Conservation (phyloP, 2,113 vertebrate genomes). For the rabbit (Oryctolagus cuniculus) region mOryCun1.1 NC_091435.1:32864501-32865000, state of each 20-base stretch:
- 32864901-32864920: background rate
- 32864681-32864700: background rate
- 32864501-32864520: too few species aligned
- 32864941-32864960: constrained; percentile 67
- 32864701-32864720: background rate
- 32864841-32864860: too few species aligned
- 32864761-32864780: background rate
- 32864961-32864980: constrained; percentile 81
- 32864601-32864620: background rate
- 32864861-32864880: background rate
- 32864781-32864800: background rate
- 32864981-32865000: constrained; percentile 82
- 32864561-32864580: too few species aligned
- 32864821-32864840: too few species aligned
- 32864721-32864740: background rate
- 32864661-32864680: background rate
- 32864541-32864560: too few species aligned
- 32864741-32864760: background rate
- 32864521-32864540: too few species aligned
- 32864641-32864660: background rate
- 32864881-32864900: background rate
- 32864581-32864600: too few species aligned
- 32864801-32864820: too few species aligned
- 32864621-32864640: background rate
- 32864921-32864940: background rate